Conservation (phyloP, 2,888 invertebrate genomes). For the Villa cingulata region DNA sequence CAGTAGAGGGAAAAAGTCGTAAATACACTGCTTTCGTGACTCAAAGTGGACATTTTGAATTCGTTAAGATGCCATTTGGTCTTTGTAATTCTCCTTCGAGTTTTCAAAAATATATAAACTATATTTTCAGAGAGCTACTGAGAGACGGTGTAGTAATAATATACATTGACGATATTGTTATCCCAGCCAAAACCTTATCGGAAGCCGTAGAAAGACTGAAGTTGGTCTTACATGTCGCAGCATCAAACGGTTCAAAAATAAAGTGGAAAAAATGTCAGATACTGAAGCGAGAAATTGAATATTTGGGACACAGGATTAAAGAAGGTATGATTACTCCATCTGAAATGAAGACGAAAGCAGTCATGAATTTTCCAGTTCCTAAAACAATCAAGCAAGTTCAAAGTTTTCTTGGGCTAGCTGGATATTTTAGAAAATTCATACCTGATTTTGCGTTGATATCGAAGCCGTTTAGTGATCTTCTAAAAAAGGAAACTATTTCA, state of each 20-base stretch:
- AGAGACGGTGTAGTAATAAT: slow-evolving; percentile 9
- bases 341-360: slow-evolving; percentile 1
- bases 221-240: slow-evolving; percentile 3
- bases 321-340: slow-evolving; percentile 1
- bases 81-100: slow-evolving; percentile 16
- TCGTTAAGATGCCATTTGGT: slow-evolving; percentile 5
- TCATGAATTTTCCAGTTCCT: slow-evolving; percentile 5
- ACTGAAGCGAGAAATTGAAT: slow-evolving; percentile 9
- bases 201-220: slow-evolving; percentile 5
- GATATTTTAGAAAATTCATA: slow-evolving; percentile 3
- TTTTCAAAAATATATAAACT: slow-evolving; percentile 16
- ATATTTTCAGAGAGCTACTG: slow-evolving; percentile 10
- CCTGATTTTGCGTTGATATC: slow-evolving; percentile 1
- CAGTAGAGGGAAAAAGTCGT: no score
- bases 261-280: slow-evolving; percentile 17
- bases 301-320: slow-evolving; percentile 8
- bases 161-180: slow-evolving; percentile 19
- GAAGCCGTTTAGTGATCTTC: slow-evolving; percentile 1
- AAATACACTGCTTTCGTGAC: no score
- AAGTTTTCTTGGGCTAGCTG: slow-evolving; percentile 14
- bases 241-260: slow-evolving; percentile 9
- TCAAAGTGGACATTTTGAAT: slow-evolving; percentile 19
- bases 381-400: neutral
- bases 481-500: slow-evolving; percentile 2
- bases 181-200: slow-evolving; percentile 5